A percentile compares a stretch with the other conserved stretches of the same genome.
Conservation (phyloP, 2,113 vertebrate species). For the Cariama cristata region DNA sequence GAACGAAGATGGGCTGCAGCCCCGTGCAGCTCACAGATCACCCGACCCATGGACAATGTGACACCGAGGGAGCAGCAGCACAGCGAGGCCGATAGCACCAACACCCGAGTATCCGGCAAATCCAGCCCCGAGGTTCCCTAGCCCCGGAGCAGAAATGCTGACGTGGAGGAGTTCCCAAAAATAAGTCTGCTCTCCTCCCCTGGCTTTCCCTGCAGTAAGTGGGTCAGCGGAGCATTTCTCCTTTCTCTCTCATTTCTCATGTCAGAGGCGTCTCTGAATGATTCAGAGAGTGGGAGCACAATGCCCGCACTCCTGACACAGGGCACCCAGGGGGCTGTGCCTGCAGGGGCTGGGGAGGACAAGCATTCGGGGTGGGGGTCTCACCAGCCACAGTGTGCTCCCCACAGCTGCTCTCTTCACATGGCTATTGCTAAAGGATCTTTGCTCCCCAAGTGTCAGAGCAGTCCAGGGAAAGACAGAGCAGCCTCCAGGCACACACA, state of each 20-base stretch:
- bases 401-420: fast-evolving
- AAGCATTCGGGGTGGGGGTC: fast-evolving
- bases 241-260: not conserved
- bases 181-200: not conserved
- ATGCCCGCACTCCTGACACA: fast-evolving
- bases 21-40: not conserved
- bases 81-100: not conserved
- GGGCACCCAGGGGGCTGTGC: fast-evolving
- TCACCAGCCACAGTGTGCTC: not conserved
- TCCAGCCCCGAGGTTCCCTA: not conserved
- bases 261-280: not conserved
- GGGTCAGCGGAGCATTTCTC: not conserved
- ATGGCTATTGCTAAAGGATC: not conserved
- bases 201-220: not conserved
- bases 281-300: not conserved
- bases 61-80: not conserved
- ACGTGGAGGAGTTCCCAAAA: not conserved
- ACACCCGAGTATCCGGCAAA: not conserved
- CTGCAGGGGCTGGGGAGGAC: not conserved
- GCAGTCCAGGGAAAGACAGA: not conserved
- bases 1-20: not conserved
- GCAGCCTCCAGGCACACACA: not conserved
- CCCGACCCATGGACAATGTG: fast-evolving
- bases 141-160: not conserved
- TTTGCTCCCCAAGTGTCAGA: not conserved